Conservation (phyloP, 2,113 vertebrate species). For the Aegithalos caudatus region DNA sequence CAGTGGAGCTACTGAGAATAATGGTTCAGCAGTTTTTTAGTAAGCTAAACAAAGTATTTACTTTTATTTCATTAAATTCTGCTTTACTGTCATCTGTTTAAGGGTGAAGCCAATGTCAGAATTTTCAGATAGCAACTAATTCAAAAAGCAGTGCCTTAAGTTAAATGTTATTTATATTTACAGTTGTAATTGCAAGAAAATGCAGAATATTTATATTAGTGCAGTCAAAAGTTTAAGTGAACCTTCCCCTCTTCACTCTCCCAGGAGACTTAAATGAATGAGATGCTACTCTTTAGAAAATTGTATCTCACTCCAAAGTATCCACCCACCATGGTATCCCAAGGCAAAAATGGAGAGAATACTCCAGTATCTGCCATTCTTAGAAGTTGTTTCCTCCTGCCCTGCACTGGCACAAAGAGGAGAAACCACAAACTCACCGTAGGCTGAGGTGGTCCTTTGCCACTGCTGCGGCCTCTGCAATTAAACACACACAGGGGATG, state of each 20-base stretch:
- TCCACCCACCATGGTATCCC: background rate
- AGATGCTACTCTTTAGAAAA: background rate
- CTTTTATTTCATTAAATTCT: constrained; percentile 1
- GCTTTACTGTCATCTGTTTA: background rate
- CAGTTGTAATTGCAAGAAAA: background rate
- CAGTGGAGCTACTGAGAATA: background rate
- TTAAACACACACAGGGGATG: constrained; percentile 24
- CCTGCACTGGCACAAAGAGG: background rate
- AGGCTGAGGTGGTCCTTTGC: constrained; percentile 86
- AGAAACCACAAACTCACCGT: constrained; percentile 78
- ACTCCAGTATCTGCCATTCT: background rate
- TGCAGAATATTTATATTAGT: background rate
- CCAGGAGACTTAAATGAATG: background rate
- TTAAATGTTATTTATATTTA: background rate
- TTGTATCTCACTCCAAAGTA: background rate
- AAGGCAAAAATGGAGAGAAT: background rate
- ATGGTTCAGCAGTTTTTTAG: background rate
- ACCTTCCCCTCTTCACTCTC: background rate
- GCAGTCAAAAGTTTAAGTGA: background rate
- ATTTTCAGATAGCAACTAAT: background rate
- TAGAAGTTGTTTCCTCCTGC: fast-evolving
- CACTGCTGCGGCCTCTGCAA: constrained; percentile 94
- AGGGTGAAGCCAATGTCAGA: background rate
- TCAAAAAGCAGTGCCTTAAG: background rate
- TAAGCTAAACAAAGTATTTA: background rate